Evolutionary conservation across 2,113 vertebrate species (phyloP).

Genomic region (Lampris incognitus): DNA sequence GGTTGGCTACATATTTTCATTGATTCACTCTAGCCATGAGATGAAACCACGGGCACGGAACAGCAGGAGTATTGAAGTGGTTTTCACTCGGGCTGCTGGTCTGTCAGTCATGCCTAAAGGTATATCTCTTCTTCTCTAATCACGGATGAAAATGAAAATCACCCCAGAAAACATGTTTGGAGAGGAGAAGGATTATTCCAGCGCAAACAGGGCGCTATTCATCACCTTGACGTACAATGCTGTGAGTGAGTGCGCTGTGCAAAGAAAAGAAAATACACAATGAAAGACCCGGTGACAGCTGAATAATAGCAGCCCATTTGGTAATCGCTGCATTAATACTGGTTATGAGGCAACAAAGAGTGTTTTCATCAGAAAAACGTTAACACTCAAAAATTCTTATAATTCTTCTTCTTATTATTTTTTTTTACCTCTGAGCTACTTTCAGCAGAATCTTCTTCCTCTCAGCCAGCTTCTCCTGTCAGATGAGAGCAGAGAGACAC

Average conservation of each 20-base stretch:
- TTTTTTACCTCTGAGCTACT: conserved; percentile 89
- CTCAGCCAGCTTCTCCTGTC: conserved; percentile 90
- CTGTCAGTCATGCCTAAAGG: conserved; percentile 16
- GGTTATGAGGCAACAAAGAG: conserved; percentile 19
- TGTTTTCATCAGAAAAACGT: not conserved
- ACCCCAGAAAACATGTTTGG: conserved; percentile 34
- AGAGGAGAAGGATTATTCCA: conserved; percentile 39
- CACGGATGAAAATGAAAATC: conserved; percentile 21
- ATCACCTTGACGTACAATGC: conserved; percentile 30
- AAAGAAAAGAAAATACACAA: conserved; percentile 9
- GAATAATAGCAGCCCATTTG: conserved; percentile 20
- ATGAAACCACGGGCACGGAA: conserved; percentile 7
- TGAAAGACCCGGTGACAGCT: conserved; percentile 21
- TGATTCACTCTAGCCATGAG: conserved; percentile 14
- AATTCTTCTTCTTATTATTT: not conserved
- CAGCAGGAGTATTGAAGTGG: conserved; percentile 16
- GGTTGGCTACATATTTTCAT: conserved; percentile 3
- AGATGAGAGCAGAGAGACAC: conserved; percentile 46
- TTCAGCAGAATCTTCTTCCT: conserved; percentile 90
- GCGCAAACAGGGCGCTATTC: conserved; percentile 23
- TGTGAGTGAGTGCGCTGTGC: not conserved
- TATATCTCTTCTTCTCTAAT: not conserved
- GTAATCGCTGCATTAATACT: conserved; percentile 16
- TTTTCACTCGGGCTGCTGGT: conserved; percentile 22
- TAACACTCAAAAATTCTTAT: not conserved